Conservation (phyloP, 2,113 vertebrate genomes). For the Pycnonotus jocosus region DNA sequence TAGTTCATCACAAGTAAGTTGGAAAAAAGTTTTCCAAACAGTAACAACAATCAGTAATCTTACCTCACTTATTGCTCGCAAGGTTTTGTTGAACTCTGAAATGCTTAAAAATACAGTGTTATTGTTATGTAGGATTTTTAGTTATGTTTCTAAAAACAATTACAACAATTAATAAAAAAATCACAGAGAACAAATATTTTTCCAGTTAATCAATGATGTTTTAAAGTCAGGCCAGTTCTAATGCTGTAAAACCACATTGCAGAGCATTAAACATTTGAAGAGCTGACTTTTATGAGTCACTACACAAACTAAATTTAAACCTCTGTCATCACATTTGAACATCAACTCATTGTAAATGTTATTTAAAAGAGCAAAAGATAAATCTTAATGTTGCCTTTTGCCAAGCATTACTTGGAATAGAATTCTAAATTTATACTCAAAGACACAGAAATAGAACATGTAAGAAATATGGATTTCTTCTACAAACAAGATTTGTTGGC, state of each 20-base stretch:
- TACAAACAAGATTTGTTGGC: neutral
- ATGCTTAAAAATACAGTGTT: constrained; percentile 62
- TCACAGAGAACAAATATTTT: neutral
- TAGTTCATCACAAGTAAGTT: neutral
- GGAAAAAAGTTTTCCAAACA: neutral
- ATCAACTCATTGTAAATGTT: neutral
- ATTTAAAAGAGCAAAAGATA: neutral
- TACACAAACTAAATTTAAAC: neutral
- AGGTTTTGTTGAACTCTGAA: constrained; percentile 73
- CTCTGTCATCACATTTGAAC: neutral
- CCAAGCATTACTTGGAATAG: neutral
- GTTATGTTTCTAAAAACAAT: neutral
- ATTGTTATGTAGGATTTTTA: neutral
- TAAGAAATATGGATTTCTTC: neutral
- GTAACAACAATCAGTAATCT: neutral
- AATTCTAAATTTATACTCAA: neutral
- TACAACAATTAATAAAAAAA: neutral
- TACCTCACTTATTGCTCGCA: constrained; percentile 71
- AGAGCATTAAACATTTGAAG: neutral
- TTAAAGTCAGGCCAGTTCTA: neutral
- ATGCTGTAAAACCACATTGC: neutral
- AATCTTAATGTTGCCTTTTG: neutral
- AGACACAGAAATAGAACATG: neutral
- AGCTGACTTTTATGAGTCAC: neutral
- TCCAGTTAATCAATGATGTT: neutral